Evolutionary conservation across 2,113 vertebrate species (phyloP), one percentile per base, ranked within the genome.

Genomic region (Tychaedon coryphoeus): DNA sequence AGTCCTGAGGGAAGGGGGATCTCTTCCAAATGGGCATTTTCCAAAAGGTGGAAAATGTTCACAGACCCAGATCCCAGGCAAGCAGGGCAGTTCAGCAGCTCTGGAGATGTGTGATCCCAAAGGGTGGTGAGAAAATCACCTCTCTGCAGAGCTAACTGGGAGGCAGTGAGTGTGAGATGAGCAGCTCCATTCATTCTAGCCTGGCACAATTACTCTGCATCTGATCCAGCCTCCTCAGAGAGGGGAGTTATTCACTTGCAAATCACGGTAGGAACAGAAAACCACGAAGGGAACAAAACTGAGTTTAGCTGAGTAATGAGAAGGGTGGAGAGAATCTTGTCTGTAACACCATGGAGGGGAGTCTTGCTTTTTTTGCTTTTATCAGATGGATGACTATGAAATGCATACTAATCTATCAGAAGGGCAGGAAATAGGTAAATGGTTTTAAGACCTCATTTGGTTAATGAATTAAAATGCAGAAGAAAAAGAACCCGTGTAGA

Each of bases 391-490:
- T 95, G 94, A n/a, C 15, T 73, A 73, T 89, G 90, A 86, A 96
- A 88, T 48, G 19, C 36, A 53, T 88, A 42, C 75, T 90, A 94
- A 97, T 96, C 74, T 91, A 38, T 95, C 91, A 95, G 86, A 92
- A 92, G 91, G 70, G 56, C 75, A 92, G 70, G 73, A 90, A 95
- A 93, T 90, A 95, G 92, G 92, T 89, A 87, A 92, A 92, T 64
- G 90, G 84, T 87, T 94, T 93, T 84, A 92, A 89, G 95, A 86
- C 80, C 53, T 96, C 91, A 96, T 96, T 97, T 97, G 96, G 92
- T 95, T 97, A 97, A 97, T 97, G 95, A 96, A 97, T 96, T 97
- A 86, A 97, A 97, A 96, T 95, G 78, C 69, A 92, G 91, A 88
- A 87, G 76, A 66, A 93, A 93, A 95, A 81, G 79, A 90, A 92